Conservation (phyloP, 2,797 vertebrate genomes). For the Mustela erminea region DNA sequence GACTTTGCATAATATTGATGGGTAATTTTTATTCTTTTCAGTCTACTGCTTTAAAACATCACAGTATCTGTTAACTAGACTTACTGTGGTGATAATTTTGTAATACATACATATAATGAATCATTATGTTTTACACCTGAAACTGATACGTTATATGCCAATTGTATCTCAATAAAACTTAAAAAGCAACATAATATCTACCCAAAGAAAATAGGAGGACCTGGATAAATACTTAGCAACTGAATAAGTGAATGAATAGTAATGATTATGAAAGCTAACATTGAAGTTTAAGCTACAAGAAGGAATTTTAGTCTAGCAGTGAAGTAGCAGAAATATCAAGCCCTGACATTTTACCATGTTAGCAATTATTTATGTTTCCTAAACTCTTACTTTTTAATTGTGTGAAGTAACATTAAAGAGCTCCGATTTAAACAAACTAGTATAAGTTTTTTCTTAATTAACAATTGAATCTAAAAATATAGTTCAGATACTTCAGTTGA, state of each 20-base stretch:
- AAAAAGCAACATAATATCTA: background rate
- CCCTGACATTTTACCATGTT: background rate
- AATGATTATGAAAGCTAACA: conserved; percentile 27
- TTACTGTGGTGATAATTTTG: background rate
- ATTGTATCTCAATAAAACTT: background rate
- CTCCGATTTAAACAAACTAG: background rate
- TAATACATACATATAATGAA: background rate
- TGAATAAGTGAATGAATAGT: conserved; percentile 34
- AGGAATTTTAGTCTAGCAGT: background rate
- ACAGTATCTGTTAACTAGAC: background rate
- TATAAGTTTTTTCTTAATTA: background rate
- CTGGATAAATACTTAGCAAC: conserved; percentile 6
- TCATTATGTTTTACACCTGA: background rate
- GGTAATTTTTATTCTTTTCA: conserved; percentile 14
- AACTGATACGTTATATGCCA: background rate
- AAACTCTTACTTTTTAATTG: conserved; percentile 22
- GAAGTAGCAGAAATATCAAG: background rate
- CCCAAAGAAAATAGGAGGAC: background rate
- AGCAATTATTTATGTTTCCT: background rate
- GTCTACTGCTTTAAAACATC: background rate
- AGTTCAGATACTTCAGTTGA: background rate
- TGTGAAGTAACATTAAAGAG: background rate
- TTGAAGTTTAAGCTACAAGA: conserved; percentile 15
- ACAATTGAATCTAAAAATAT: background rate
- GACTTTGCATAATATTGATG: background rate